These are phyloP conservation scores for Carassius gibelio DNA, from an alignment of 2,113 vertebrate genomes.

Conservation along the genomic window DNA sequence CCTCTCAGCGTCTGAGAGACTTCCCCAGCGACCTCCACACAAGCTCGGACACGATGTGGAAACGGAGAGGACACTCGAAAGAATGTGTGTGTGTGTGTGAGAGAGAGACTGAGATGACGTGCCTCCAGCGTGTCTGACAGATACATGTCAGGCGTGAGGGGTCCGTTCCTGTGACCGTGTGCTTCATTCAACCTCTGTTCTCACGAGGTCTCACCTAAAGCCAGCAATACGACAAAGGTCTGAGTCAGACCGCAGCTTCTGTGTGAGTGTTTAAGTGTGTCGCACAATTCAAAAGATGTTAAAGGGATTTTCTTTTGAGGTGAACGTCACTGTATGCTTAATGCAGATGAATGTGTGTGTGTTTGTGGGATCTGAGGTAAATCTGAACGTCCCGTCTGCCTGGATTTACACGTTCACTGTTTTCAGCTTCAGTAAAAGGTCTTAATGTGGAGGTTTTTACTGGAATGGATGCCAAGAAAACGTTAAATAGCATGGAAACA, in stretches of 20 bases:
- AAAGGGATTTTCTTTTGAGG: slow-evolving; percentile 67
- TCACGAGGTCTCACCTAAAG: slow-evolving; percentile 47
- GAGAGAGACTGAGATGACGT: slow-evolving; percentile 44
- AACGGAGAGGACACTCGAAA: slow-evolving; percentile 58
- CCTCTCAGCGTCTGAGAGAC: slow-evolving; percentile 89
- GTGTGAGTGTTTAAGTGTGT: slow-evolving; percentile 57
- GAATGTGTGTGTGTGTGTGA: slow-evolving; percentile 31
- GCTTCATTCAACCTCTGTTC: slow-evolving; percentile 41
- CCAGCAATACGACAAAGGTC: slow-evolving; percentile 66
- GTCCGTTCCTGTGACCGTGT: slow-evolving; percentile 55
- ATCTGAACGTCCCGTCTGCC: slow-evolving; percentile 2
- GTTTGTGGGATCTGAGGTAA: not conserved
- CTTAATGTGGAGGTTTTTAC: slow-evolving; percentile 21
- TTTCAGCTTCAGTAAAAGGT: slow-evolving; percentile 7
- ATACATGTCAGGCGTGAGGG: slow-evolving; percentile 62
- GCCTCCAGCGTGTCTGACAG: slow-evolving; percentile 58
- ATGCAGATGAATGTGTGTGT: slow-evolving; percentile 27
- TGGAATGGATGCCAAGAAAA: not conserved
- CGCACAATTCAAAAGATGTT: slow-evolving; percentile 50
- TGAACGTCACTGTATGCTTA: slow-evolving; percentile 39
- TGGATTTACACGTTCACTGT: slow-evolving; percentile 19
- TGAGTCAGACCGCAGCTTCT: slow-evolving; percentile 59
- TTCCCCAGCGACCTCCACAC: slow-evolving; percentile 40
- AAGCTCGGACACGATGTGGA: slow-evolving; percentile 43
- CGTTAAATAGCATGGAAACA: slow-evolving; percentile 12